These are phyloP conservation scores for Psylliodes chrysocephalus DNA, from an alignment of 2,888 invertebrate species.

Conservation along the genomic window DNA sequence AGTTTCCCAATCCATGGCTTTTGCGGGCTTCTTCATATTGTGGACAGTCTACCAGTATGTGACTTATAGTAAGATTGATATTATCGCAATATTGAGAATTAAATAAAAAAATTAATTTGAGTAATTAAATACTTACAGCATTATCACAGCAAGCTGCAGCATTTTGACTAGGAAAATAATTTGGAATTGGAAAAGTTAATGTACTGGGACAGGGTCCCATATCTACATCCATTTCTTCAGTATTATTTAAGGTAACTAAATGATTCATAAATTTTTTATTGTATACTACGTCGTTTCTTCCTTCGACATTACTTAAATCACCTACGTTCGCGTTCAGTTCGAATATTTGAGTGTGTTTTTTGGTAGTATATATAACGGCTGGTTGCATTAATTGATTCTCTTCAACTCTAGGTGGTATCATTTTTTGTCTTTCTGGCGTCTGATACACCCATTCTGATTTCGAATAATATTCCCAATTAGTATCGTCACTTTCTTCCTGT, in stretches of 20 bases:
- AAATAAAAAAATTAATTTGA: background rate
- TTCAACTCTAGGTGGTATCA: constrained; percentile 31
- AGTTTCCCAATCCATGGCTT: too few species aligned
- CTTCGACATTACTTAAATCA: constrained; percentile 16
- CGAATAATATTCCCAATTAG: constrained; percentile 32
- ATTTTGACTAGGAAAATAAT: background rate
- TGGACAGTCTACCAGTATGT: too few species aligned
- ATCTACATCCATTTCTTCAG: constrained; percentile 4
- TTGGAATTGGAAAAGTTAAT: background rate
- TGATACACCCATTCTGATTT: constrained; percentile 45
- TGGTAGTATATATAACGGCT: constrained; percentile 39
- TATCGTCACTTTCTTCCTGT: constrained; percentile 2
- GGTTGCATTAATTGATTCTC: constrained; percentile 40
- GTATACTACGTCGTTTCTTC: constrained; percentile 23
- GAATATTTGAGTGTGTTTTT: constrained; percentile 42
- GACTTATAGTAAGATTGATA: too few species aligned
- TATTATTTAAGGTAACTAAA: constrained; percentile 23
- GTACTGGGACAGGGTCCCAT: constrained; percentile 4
- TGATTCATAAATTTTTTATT: constrained; percentile 28
- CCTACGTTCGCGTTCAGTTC: constrained; percentile 40
- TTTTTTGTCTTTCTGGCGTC: constrained; percentile 46
- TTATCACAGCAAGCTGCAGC: background rate
- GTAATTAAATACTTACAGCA: background rate
- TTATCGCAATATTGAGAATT: too few species aligned
- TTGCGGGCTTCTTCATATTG: too few species aligned